Evolutionary conservation across 2,113 vertebrate species (phyloP), one percentile per base, ranked within the genome.

Genomic region (Caretta caretta): DNA sequence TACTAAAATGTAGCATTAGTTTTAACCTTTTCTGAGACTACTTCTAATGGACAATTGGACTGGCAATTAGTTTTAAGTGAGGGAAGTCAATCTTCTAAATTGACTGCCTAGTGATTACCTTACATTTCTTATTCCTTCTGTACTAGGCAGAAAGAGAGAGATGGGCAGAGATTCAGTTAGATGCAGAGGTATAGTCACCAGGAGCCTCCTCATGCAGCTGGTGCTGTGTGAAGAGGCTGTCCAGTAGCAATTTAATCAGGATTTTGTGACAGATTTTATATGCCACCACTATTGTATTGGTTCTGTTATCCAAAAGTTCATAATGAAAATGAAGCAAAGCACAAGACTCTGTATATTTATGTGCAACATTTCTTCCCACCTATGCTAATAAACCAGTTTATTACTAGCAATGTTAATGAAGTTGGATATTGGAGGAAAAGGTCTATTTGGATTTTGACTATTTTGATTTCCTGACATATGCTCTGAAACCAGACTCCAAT

Each of bases 11-110:
- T 48, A 69, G 65, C 59, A 81, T 86, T 93, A 6, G 4, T 50
- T 94, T 12, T 72, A n/a, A 84, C 65, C 96, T 96, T 97, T 97
- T 94, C 75, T 86, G 54, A 42, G 48, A 90, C 27, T 89, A 93
- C 80, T 10, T 65, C 46, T 76, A 95, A 75, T 87, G 65, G 46
- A 8, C 51, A 56, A 79, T 56, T 42, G 95, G 81, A 94, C 17
- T 10, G 91, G 51, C 69, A 94, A 75, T 84, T 81, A 92, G 49
- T 81, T 94, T 96, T 42, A 83, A 78, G 90, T 27, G 79, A 97
- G 92, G 48, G 79, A 83, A 95, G 85, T 51, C 27, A 87, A 49
- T 72, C 29, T 90, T 84, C 86, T 87, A 69, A 89, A 5, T 20
- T 87, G 22, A 75, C 5, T 89, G 49, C 84, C 22, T 59, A 56